Base-by-base conservation (phyloP, 2,797 vertebrate genomes). In the Xerus rutilus region DNA sequence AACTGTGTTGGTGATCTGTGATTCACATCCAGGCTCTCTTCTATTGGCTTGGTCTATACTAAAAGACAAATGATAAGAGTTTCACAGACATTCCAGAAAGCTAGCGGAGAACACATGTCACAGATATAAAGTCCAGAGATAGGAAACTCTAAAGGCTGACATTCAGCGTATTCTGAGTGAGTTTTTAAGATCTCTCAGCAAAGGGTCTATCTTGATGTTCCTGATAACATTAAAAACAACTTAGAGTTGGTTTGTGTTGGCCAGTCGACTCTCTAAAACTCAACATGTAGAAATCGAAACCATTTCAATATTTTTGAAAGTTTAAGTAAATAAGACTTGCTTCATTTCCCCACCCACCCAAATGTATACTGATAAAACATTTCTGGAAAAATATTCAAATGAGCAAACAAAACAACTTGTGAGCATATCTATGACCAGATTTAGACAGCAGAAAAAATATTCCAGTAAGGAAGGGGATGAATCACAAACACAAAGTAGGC, bases 361-460 rank as follows among this genome's bases (percentile, higher is more conserved):
- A 95, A 86, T 28, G 43, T 69, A 77, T 59, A 81, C 9, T 39
- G 30, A 85, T 43, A 67, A 76, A 91, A 93, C 7, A 89, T 54
- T 91, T 91, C 43, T 85, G 32, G 89, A 94, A 86, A 83, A 92
- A 65, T 47, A 65, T 18, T 67, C 57, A 39, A 23, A 57, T 65
- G 45, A 89, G 89, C 39, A 91, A 86, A 93, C 54, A 89, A 49
- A 82, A 91, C 3, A 62, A 93, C 79, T 91, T 83, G 86, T 86
- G 35, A 96, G 54, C 15, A 28, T 77, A 83, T 87, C 35, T 86
- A 94, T 57, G 35, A 90, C 12, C 32, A 95, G 91, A 88, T 62
- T 95, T 70, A 93, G 67, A 96, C 86, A 95, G 43, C 45, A 76
- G 52, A 86, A 88, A 92, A 89, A 83, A 78, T 14, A 89, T 70